Base-by-base conservation (phyloP, 2,888 invertebrate genomes). In the Agrotis segetum region DNA sequence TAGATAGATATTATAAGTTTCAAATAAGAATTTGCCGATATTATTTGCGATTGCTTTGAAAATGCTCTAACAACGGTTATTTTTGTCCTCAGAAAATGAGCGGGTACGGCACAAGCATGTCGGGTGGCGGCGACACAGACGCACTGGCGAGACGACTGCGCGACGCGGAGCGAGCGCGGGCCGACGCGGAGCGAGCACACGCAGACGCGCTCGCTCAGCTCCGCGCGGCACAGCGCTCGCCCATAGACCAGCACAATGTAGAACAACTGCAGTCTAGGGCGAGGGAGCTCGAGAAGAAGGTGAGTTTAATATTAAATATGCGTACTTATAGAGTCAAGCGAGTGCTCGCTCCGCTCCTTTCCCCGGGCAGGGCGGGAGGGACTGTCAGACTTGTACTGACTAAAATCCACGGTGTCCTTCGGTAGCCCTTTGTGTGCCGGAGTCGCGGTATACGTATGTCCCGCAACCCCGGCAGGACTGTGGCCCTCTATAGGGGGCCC, bases 231-330 rank as follows among this genome's bases (percentile, higher is more conserved):
- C 96, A 96, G 85, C 95, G 96, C 76, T 91, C 93, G 77, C 89
- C 91, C 66, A 92, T 90, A 71, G 96, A 96, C 89, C 89, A 96
- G 84, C 96, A 96, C 85, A 96, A 97, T 87, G 97, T 97, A 71
- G 98, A 98, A 85, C 97, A 98, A 80, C 95, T 98, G 88, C 98
- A 98, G 93, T 98, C 98, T 61, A 97, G 98, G 87, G 98, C 98
- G 66, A 97, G 99, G 82, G 99, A 99, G 93, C 96, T 99, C 83
- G 99, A 99, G 94, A 99, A 99, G 94, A 99, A 99, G 97, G 98
- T 98, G 87, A 60, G 1, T 34, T 40, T 40, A 40, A 40, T 11
- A 40, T 40, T 40, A 1, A 40, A 2, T 40, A 40, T 40, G 40
- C 11, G 11, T 40, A 40, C 9, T 40, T 11, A 29, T 29, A 11